Evolutionary conservation across 37 sponge, comb jelly and placozoan genomes (phyloP).

Genomic region (Crambe crambe): DNA sequence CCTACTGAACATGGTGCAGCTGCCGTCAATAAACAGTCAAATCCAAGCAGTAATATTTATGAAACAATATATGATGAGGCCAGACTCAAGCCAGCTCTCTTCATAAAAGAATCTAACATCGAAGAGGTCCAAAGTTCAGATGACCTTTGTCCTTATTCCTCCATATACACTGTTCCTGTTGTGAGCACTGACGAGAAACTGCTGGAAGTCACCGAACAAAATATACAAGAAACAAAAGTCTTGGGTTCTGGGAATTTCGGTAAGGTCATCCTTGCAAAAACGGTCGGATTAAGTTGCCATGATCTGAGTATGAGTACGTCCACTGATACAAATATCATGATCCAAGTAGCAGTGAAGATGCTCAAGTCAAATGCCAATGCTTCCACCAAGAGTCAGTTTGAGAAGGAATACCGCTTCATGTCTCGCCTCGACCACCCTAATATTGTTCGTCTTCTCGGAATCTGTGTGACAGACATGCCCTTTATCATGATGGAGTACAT

Average conservation of each 20-base stretch:
- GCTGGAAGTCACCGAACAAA: slow-evolving; percentile 14
- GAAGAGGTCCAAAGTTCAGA: no score
- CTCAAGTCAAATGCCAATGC: slow-evolving; percentile 54
- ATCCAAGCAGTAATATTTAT: no score
- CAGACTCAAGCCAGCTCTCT: no score
- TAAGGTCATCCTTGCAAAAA: slow-evolving; percentile 64
- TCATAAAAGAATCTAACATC: no score
- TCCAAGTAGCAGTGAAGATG: slow-evolving; percentile 84
- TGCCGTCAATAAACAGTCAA: no score
- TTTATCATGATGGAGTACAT: slow-evolving; percentile 95
- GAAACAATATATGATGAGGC: no score
- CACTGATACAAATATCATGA: slow-evolving; percentile 28
- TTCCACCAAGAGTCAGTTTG: slow-evolving; percentile 56
- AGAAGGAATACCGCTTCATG: slow-evolving; percentile 90
- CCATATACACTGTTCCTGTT: slow-evolving; percentile 55
- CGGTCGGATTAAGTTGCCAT: slow-evolving; percentile 60
- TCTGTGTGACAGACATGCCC: slow-evolving; percentile 45
- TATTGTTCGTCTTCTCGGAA: slow-evolving; percentile 76
- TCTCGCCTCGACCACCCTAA: slow-evolving; percentile 67
- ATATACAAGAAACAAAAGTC: slow-evolving; percentile 27
- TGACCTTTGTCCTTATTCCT: slow-evolving; percentile 20
- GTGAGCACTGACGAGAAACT: slow-evolving; percentile 40
- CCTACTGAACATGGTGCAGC: no score
- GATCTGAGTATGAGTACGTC: slow-evolving; percentile 44
- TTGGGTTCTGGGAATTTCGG: slow-evolving; percentile 83